Evolutionary conservation across 2,113 vertebrate species (phyloP).

Genomic region (Urocolius indicus): DNA sequence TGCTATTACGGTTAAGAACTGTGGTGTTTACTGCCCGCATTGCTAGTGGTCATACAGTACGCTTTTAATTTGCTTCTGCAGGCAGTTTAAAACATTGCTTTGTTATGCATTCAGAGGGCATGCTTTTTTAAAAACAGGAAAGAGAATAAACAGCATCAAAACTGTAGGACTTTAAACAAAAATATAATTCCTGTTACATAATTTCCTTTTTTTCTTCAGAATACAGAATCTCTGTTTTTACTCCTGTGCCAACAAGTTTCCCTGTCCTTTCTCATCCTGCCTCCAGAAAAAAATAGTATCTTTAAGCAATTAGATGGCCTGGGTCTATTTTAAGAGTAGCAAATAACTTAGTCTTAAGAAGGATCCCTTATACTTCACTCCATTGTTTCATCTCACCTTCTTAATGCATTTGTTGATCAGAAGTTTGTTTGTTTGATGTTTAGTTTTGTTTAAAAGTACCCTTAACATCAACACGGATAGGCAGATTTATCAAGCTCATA

Average conservation of each 20-base stretch:
- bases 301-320: conserved; percentile 4
- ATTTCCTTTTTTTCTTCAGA: not conserved
- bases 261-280: not conserved
- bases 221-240: not conserved
- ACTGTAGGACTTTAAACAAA: not conserved
- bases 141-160: not conserved
- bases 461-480: not conserved
- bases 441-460: not conserved
- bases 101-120: not conserved
- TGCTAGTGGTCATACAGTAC: not conserved
- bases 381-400: not conserved
- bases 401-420: not conserved
- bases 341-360: not conserved
- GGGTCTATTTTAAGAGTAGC: not conserved
- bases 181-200: not conserved
- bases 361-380: not conserved
- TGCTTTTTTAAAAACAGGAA: not conserved
- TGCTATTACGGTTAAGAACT: not conserved
- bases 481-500: not conserved
- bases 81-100: not conserved
- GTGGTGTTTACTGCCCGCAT: not conserved
- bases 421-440: not conserved
- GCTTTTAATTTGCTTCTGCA: not conserved
- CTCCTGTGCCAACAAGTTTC: not conserved
- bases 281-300: not conserved